Conservation (phyloP, 2,888 invertebrate species). For the Azorinus chamasolen region DNA sequence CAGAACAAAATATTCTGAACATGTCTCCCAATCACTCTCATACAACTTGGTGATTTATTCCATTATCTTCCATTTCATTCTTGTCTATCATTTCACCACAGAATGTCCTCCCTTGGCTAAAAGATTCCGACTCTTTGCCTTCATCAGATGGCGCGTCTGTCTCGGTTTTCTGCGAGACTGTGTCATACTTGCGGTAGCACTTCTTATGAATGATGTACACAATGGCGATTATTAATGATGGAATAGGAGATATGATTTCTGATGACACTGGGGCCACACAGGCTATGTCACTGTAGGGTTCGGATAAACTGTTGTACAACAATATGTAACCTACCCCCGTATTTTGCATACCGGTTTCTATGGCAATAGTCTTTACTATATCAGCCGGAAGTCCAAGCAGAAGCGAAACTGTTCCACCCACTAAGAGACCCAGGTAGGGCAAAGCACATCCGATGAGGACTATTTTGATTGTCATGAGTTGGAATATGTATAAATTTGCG, state of each 20-base stretch:
- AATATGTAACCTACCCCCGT: constrained; percentile 96
- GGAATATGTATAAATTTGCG: constrained; percentile 95
- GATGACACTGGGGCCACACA: constrained; percentile 88
- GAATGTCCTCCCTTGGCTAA: no score
- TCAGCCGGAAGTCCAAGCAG: constrained; percentile 83
- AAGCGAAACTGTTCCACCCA: constrained; percentile 76
- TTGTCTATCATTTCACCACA: no score
- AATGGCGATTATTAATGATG: constrained; percentile 88
- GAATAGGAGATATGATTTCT: constrained; percentile 97
- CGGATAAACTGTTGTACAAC: constrained; percentile 92
- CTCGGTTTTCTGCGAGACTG: constrained; percentile 17
- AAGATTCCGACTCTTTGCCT: no score
- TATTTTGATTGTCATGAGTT: constrained; percentile 90
- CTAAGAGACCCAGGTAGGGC: constrained; percentile 81
- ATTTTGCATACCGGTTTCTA: constrained; percentile 95
- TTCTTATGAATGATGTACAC: constrained; percentile 66
- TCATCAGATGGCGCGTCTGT: no score
- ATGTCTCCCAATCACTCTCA: no score
- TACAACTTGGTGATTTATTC: no score
- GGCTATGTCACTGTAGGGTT: constrained; percentile 95
- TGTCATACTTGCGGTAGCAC: constrained; percentile 57
- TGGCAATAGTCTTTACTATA: constrained; percentile 90
- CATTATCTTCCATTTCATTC: no score
- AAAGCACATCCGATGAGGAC: constrained; percentile 78
- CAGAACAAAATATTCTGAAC: no score